Base-by-base conservation (phyloP, 2,888 invertebrate genomes). In the Zele albiditarsus region DNA sequence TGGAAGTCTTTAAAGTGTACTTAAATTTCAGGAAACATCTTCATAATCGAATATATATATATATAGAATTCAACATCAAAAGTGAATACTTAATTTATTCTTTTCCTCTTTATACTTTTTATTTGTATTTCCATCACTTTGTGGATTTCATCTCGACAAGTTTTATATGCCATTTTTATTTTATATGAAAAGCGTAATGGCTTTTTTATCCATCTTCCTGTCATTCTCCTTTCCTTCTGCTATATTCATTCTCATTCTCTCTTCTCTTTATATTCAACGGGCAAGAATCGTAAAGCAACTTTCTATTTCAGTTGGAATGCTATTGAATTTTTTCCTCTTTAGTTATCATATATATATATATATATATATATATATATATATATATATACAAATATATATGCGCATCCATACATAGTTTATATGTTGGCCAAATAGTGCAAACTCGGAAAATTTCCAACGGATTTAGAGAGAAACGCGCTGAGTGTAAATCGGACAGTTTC, bases 271-370 rank as follows among this genome's bases (percentile, higher is more conserved):
- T 63, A 42, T 68, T 57, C 66, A 75, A 66, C 65, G 71, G 66
- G 53, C 58, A 70, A 27, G 60, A 62, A 53, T 62, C 71, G 27
- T 72, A 46, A 53, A 53, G 20, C 53, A 53, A 53, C 71, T 75
- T 71, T 72, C 75, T 67, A 75, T 75, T 75, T 60, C 27, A 42
- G 10, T 62, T 12, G 70, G 70, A 71, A 62, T 71, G 60, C 60
- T 71, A 71, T 71, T 46, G 60, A 71, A 71, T 71, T 71, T 46
- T n/a, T 46, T 46, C n/a, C 5, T 16, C 3, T 16, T 14, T n/a
- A 5, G 16, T n/a, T 5, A 4, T 46, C n/a, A 2, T 53, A n/a
- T 53, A n/a, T 53, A n/a, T 8, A n/a, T 42, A 5, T 33, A 42
- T 42, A 10, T 42, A 42, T 42, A 33, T 33, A 33, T 33, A 33